Percentiles rank a stretch among this genome's conserved stretches.
Conservation (phyloP, 2,888 invertebrate species). For the Pristionchus arcanus region DNA sequence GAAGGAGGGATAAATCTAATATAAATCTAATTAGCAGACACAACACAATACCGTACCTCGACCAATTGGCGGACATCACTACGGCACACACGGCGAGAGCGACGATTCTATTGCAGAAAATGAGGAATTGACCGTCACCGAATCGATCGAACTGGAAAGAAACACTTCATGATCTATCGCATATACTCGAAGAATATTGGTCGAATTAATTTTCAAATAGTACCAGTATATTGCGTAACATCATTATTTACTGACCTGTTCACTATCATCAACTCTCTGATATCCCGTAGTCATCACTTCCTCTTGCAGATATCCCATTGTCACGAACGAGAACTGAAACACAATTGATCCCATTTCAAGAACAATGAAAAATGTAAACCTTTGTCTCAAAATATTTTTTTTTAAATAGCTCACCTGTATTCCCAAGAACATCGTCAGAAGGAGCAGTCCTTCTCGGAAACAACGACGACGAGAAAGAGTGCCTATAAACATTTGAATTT, state of each 20-base stretch:
- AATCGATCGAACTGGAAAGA: slow-evolving; percentile 83
- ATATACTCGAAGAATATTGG: neutral
- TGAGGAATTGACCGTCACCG: slow-evolving; percentile 95
- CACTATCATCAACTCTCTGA: slow-evolving; percentile 68
- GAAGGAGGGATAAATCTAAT: no score
- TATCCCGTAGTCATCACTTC: slow-evolving; percentile 91
- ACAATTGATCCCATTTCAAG: neutral
- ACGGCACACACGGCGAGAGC: slow-evolving; percentile 87
- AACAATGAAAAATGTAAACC: neutral
- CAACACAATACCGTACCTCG: slow-evolving; percentile 62
- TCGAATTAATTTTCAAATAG: no score
- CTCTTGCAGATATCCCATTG: slow-evolving; percentile 95
- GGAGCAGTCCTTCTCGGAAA: slow-evolving; percentile 56
- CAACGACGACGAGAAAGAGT: neutral
- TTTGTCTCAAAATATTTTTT: neutral
- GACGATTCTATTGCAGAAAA: slow-evolving; percentile 93
- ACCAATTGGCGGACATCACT: slow-evolving; percentile 80
- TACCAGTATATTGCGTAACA: no score
- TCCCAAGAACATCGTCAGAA: slow-evolving; percentile 41
- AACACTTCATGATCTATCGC: neutral
- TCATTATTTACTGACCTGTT: slow-evolving; percentile 44
- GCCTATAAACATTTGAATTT: neutral
- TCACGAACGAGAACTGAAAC: slow-evolving; percentile 89
- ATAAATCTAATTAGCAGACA: no score
- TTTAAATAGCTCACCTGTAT: slow-evolving; percentile 12